Percentiles rank a stretch among this genome's conserved stretches.
These are phyloP conservation scores for Oscheius sp. DNA, from an alignment of 1,140 invertebrate genomes.

Conservation along the genomic window DNA sequence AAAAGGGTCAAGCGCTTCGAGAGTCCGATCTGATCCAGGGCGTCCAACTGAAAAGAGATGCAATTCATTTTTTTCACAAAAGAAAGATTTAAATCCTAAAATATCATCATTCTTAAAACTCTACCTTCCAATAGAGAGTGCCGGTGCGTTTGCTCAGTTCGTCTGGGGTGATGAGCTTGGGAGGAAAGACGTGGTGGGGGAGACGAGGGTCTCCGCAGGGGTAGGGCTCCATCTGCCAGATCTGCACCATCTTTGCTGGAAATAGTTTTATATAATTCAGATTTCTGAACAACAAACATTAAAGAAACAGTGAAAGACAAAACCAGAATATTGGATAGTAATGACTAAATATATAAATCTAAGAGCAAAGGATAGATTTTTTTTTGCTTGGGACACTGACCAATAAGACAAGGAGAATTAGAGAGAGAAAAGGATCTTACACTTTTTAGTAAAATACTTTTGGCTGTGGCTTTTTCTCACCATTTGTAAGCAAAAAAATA, in stretches of 20 bases:
- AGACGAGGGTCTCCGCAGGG: slow-evolving; percentile 44
- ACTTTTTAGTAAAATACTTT: too few species aligned
- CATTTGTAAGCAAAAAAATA: too few species aligned
- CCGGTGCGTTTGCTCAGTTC: slow-evolving; percentile 42
- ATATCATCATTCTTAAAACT: background rate
- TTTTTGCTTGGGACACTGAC: too few species aligned
- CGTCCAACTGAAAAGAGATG: slow-evolving; percentile 45
- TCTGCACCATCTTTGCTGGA: slow-evolving; percentile 47
- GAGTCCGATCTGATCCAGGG: slow-evolving; percentile 52
- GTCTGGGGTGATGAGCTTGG: slow-evolving; percentile 44
- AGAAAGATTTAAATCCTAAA: background rate
- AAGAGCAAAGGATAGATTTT: too few species aligned
- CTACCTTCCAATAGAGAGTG: slow-evolving; percentile 44
- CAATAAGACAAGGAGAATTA: too few species aligned
- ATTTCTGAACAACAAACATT: too few species aligned
- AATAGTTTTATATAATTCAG: too few species aligned
- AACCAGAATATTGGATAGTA: too few species aligned
- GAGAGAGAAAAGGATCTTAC: too few species aligned
- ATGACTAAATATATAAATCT: too few species aligned
- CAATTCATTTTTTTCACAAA: background rate
- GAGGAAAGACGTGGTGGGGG: slow-evolving; percentile 44
- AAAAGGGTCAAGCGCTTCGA: slow-evolving; percentile 54
- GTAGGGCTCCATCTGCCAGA: slow-evolving; percentile 46
- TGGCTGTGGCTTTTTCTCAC: too few species aligned
- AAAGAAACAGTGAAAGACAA: too few species aligned